Evolutionary conservation across 2,797 vertebrate genomes (phyloP).

Genomic region (Netta rufina): DNA sequence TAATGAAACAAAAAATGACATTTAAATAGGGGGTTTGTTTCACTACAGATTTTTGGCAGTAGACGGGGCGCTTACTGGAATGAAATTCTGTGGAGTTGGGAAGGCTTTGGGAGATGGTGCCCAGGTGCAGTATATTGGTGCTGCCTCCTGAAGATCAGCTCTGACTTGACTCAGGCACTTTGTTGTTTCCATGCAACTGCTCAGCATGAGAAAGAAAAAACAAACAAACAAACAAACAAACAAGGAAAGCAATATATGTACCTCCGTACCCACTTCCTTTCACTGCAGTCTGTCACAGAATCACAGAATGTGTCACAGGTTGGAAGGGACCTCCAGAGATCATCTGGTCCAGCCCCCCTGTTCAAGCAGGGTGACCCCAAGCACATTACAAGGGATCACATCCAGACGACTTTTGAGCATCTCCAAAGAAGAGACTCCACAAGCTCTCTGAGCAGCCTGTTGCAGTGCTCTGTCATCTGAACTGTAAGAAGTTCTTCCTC

Average conservation of each 20-base stretch:
- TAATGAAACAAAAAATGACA: background rate
- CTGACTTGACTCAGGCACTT: background rate
- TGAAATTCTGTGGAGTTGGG: background rate
- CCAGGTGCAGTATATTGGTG: background rate
- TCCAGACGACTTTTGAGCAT: no score
- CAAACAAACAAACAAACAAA: background rate
- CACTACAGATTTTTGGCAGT: constrained; percentile 59
- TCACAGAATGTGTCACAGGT: no score
- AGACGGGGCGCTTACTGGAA: constrained; percentile 66
- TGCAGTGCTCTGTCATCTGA: no score
- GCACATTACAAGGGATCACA: no score
- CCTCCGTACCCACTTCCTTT: background rate
- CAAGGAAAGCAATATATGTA: rapidly evolving
- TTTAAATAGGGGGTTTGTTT: constrained; percentile 15
- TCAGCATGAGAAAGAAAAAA: background rate
- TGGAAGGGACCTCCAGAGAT: no score
- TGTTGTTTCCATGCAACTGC: background rate
- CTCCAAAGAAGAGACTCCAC: no score
- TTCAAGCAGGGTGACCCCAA: no score
- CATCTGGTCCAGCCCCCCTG: no score
- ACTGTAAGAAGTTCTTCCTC: no score
- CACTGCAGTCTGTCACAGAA: background rate
- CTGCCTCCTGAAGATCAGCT: background rate
- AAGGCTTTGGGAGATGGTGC: constrained; percentile 15
- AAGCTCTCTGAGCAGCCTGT: no score